Evolutionary conservation across 2,888 invertebrate genomes (phyloP).

Genomic region (Choreutis nemorana): DNA sequence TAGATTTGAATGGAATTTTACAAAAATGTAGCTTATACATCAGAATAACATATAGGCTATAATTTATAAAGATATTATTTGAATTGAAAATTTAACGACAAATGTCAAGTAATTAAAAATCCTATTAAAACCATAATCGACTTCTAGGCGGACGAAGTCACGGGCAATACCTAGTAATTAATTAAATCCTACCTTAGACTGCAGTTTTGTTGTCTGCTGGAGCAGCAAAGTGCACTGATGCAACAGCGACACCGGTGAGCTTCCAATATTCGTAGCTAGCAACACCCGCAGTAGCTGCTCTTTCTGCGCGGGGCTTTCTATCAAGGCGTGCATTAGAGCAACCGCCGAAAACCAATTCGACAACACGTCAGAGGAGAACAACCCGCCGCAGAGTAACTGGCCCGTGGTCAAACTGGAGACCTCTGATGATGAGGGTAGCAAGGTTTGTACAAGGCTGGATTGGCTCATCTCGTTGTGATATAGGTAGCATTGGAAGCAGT

Average conservation of each 20-base stretch:
- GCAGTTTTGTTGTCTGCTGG: constrained; percentile 82
- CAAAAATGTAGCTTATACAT: too few species aligned
- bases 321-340: constrained; percentile 87
- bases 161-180: too few species aligned
- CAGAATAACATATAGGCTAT: too few species aligned
- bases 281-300: constrained; percentile 92
- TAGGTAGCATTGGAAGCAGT: constrained; percentile 96
- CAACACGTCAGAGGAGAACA: constrained; percentile 86
- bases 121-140: too few species aligned
- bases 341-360: constrained; percentile 97
- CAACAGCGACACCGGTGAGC: constrained; percentile 87
- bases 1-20: too few species aligned
- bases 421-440: constrained; percentile 87
- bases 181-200: constrained; percentile 69
- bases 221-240: constrained; percentile 87
- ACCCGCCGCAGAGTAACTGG: constrained; percentile 90
- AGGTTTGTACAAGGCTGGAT: constrained; percentile 86
- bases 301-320: constrained; percentile 85
- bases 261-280: constrained; percentile 83
- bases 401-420: constrained; percentile 78
- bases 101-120: too few species aligned
- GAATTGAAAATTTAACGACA: too few species aligned
- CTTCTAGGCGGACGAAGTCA: too few species aligned
- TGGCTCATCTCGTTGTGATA: constrained; percentile 93
- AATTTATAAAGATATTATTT: too few species aligned